Conservation (phyloP, 2,888 invertebrate genomes). For the Peribatodes rhomboidaria region DNA sequence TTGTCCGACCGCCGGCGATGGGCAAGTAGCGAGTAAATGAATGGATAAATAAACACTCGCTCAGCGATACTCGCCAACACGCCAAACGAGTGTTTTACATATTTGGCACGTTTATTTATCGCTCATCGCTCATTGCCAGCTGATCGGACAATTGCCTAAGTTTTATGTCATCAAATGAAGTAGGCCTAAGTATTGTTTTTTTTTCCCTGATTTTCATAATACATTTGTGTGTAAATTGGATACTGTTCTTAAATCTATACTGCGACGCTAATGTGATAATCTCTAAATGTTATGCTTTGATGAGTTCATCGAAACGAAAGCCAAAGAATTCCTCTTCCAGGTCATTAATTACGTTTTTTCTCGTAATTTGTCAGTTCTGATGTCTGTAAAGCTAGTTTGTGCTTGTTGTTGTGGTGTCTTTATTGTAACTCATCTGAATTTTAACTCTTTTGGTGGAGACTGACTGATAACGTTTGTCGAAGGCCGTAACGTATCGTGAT, state of each 20-base stretch:
- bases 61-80: no score
- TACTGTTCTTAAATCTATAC: slow-evolving; percentile 16
- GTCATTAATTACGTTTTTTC: slow-evolving; percentile 68
- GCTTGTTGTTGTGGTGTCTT: slow-evolving; percentile 18
- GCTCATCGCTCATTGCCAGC: no score
- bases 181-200: no score
- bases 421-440: slow-evolving; percentile 8
- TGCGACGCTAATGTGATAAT: slow-evolving; percentile 55
- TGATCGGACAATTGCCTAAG: no score
- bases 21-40: no score
- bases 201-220: not conserved
- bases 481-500: no score
- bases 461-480: no score
- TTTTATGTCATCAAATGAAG: no score
- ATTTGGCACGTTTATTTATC: no score
- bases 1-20: no score
- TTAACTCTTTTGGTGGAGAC: not conserved
- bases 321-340: slow-evolving; percentile 54
- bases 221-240: not conserved
- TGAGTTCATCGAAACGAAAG: slow-evolving; percentile 73
- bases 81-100: no score
- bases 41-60: no score
- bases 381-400: slow-evolving; percentile 29
- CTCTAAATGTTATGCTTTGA: slow-evolving; percentile 73
- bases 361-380: slow-evolving; percentile 52